phyloP scores from a whole-genome alignment of 2,888 invertebrate species.

The Erynnis tages region DNA sequence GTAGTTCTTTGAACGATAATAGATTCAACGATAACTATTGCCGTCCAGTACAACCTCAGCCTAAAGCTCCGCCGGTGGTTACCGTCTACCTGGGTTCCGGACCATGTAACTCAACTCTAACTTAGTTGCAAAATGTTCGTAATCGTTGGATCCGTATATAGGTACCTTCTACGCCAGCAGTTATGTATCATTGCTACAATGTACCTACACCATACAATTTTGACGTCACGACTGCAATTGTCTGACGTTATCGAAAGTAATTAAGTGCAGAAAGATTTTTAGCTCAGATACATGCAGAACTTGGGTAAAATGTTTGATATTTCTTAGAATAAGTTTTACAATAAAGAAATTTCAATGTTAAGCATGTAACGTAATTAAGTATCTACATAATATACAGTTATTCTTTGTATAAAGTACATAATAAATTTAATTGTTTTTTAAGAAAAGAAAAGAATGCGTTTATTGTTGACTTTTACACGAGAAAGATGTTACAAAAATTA shows the following conservation, averaged over 20 bases:
- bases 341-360: no score
- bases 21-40: neutral
- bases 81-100: conserved; percentile 41
- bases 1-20: neutral
- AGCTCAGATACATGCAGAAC: conserved; percentile 44
- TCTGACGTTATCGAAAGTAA: conserved; percentile 15
- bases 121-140: conserved; percentile 30
- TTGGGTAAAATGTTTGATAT: conserved; percentile 52
- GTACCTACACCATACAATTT: conserved; percentile 21
- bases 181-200: conserved; percentile 9
- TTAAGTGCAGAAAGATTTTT: conserved; percentile 16
- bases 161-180: neutral
- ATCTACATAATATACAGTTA: no score
- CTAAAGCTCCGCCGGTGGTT: conserved; percentile 30
- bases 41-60: conserved; percentile 6
- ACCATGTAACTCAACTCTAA: conserved; percentile 31
- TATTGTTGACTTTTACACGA: no score
- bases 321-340: conserved; percentile 37
- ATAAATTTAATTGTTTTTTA: no score
- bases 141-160: conserved; percentile 12
- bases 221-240: conserved; percentile 18
- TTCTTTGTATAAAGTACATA: no score
- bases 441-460: no score
- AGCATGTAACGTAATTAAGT: no score
- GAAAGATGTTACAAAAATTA: no score